Evolutionary conservation across 2,113 vertebrate genomes (phyloP), one percentile per base, ranked within the genome.

Genomic region (Oncorhynchus clarkii): DNA sequence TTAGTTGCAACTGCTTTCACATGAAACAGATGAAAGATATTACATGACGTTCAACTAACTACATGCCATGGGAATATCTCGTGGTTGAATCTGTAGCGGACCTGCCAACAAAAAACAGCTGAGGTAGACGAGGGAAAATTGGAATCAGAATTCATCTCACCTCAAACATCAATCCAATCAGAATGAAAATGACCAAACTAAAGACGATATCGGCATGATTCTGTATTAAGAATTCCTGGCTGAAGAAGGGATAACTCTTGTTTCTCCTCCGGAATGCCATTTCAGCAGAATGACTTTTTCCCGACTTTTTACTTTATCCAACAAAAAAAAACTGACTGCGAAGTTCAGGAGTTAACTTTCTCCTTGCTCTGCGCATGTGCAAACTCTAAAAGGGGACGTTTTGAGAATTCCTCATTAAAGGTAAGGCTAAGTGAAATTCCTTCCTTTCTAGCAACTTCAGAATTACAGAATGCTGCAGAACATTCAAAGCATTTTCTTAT

Each of bases 131-230:
- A 76, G 49, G 70, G 74, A 72, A 60, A 81, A 81, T 11, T 45
- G 9, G 39, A 45, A 45, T 83, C 71, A 27, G 48, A 84, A 74
- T 79, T 82, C 78, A 81, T 75, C 95, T 95, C 93, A 98, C 97
- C 96, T 98, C 96, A 92, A 98, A 98, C 96, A 98, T 97, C 88
- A 98, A 92, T 78, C 95, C 96, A 90, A 97, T 93, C 92, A 98
- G 90, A 89, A 98, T 92, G 85, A 92, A 94, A 87, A 98, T 95
- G 84, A 98, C 96, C 88, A 97, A 82, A 92, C 92, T 96, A 91
- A 97, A 96, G 79, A 95, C 95, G 88, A 98, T 96, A 92, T 98
- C 97, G 67, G 97, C 97, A 78, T 98, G 96, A 90, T 98, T 97
- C 86, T 98, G 96, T 89, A 98, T 96, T 79, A 98, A 87, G 90